Conservation (phyloP, 2,888 invertebrate genomes). For the Scaptomyza parva region DNA sequence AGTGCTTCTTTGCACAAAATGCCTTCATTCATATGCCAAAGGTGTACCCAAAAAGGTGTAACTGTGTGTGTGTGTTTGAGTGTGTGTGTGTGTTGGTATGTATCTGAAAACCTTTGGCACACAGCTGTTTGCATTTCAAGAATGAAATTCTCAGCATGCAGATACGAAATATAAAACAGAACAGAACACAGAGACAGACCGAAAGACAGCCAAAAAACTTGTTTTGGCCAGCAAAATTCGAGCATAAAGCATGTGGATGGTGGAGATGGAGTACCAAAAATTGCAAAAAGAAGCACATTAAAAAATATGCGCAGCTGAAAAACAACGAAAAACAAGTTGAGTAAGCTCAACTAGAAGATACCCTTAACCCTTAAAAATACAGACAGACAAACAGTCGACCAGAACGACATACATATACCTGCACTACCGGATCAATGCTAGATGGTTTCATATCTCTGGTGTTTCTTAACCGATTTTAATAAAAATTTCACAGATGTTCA, state of each 20-base stretch:
- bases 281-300: conserved; percentile 47
- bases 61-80: conserved; percentile 13
- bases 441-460: no score
- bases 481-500: no score
- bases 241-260: conserved; percentile 66
- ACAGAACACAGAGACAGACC: conserved; percentile 3
- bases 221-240: conserved; percentile 64
- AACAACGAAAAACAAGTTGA: conserved; percentile 39
- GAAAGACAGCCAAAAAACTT: no score
- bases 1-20: conserved; percentile 29
- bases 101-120: conserved; percentile 52
- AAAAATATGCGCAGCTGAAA: conserved; percentile 64
- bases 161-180: conserved; percentile 22
- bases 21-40: conserved; percentile 75
- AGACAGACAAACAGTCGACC: no score
- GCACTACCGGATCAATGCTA: no score
- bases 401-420: no score
- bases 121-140: conserved; percentile 79
- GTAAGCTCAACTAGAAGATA: no score
- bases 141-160: conserved; percentile 68
- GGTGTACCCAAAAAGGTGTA: conserved; percentile 51
- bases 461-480: no score
- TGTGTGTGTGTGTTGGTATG: conserved; percentile 12
- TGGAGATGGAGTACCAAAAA: conserved; percentile 52
- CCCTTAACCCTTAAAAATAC: no score